Percentiles rank a stretch among this genome's conserved stretches.
Evolutionary conservation across 2,113 vertebrate genomes (phyloP).

Genomic region (Acanthisitta chloris): DNA sequence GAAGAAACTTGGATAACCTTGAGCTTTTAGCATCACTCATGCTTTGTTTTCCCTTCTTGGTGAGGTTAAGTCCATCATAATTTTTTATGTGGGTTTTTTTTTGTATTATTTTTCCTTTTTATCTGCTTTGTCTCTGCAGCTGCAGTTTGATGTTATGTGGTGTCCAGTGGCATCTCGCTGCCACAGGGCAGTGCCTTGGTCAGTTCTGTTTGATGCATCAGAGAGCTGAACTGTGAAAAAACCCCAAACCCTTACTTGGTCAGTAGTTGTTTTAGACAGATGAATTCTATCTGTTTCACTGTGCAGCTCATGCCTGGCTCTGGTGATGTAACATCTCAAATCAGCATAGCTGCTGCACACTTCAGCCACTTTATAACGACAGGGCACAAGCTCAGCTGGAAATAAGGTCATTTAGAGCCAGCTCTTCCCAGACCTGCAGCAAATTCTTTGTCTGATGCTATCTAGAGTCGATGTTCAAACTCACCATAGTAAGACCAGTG

Average conservation of each 20-base stretch:
- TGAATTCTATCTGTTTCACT: neutral
- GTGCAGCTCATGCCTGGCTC: neutral
- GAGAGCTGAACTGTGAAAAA: neutral
- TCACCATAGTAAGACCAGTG: neutral
- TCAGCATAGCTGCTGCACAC: neutral
- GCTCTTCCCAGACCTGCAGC: neutral
- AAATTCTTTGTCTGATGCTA: neutral
- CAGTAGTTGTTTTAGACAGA: neutral
- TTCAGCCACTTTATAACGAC: neutral
- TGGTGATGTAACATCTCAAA: neutral
- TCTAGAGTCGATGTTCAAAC: neutral
- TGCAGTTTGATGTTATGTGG: neutral
- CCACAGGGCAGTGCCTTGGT: neutral
- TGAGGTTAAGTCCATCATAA: neutral
- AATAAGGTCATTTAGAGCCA: neutral
- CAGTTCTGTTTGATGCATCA: neutral
- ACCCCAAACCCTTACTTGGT: neutral
- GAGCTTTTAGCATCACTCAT: neutral
- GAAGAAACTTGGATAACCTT: neutral
- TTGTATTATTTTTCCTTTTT: neutral
- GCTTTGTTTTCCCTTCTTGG: neutral
- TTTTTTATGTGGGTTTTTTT: neutral
- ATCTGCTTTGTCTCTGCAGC: neutral
- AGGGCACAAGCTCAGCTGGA: neutral
- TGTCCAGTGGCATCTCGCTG: rapidly evolving